Evolutionary conservation across 2,797 vertebrate genomes (phyloP).

Genomic region (Gallinago solitaria): DNA sequence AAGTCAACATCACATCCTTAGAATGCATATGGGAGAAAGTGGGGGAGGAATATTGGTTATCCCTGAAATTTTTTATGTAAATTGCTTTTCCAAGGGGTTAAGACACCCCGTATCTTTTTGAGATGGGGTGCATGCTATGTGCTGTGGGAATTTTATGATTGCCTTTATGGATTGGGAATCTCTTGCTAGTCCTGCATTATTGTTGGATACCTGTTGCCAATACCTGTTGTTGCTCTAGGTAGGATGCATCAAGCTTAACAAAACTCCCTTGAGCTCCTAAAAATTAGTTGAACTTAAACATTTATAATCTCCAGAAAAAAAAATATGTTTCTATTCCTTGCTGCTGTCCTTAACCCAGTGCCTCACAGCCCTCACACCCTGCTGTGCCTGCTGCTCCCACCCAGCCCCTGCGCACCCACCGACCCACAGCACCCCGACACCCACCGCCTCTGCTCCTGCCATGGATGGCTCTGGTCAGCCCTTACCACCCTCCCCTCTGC

Average conservation of each 20-base stretch:
- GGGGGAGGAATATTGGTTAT: background rate
- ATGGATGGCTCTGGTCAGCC: background rate
- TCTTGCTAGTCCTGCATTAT: background rate
- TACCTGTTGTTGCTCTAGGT: background rate
- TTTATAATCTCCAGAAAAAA: background rate
- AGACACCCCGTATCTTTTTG: background rate
- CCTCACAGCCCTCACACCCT: too few species aligned
- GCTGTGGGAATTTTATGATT: background rate
- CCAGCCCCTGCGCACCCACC: background rate
- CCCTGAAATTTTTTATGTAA: background rate
- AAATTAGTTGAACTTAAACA: background rate
- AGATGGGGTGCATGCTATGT: too few species aligned
- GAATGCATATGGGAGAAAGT: background rate
- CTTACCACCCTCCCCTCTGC: background rate
- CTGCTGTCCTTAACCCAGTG: background rate
- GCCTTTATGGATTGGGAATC: background rate
- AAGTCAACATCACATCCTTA: background rate
- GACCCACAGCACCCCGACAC: background rate
- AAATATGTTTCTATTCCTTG: background rate
- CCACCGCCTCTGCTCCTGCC: background rate
- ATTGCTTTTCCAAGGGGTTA: background rate
- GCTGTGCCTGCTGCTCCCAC: background rate
- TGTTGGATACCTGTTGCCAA: background rate
- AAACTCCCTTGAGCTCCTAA: background rate
- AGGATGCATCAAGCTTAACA: background rate